These are phyloP conservation scores for Xiphophorus birchmanni DNA, from an alignment of 2,797 vertebrate genomes.

Conservation along the genomic window DNA sequence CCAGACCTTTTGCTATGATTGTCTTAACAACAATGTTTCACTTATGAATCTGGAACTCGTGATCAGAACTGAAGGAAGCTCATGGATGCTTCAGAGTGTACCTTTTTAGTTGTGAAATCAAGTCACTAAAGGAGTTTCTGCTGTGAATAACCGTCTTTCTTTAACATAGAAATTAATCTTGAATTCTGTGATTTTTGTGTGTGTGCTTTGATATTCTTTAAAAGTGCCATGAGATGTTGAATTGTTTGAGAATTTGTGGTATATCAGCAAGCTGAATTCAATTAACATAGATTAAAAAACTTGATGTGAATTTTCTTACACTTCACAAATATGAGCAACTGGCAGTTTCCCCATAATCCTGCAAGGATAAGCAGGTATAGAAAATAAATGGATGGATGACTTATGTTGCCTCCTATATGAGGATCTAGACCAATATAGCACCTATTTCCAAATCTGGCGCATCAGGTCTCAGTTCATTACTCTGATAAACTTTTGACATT, in stretches of 20 bases:
- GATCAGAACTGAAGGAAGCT: background rate
- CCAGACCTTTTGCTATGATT: background rate
- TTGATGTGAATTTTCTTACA: background rate
- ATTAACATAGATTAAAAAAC: background rate
- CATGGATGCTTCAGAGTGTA: background rate
- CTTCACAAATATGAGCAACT: background rate
- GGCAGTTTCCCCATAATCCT: background rate
- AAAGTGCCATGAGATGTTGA: background rate
- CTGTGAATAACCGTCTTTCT: background rate
- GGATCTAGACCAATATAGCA: background rate
- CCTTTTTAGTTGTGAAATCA: background rate
- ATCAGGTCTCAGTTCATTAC: background rate
- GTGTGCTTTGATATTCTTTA: background rate
- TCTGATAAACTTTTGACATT: background rate
- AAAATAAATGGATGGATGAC: background rate
- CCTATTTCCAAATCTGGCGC: background rate
- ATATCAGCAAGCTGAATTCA: background rate
- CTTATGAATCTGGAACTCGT: background rate
- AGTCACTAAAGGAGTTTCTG: background rate
- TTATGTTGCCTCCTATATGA: background rate
- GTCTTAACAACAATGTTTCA: background rate
- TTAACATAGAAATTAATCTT: background rate
- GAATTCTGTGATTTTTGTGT: background rate
- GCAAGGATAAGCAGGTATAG: background rate
- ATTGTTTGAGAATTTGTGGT: background rate